phyloP scores from a whole-genome alignment of 2,888 invertebrate species.

The Drosophila setosimentum region DNA sequence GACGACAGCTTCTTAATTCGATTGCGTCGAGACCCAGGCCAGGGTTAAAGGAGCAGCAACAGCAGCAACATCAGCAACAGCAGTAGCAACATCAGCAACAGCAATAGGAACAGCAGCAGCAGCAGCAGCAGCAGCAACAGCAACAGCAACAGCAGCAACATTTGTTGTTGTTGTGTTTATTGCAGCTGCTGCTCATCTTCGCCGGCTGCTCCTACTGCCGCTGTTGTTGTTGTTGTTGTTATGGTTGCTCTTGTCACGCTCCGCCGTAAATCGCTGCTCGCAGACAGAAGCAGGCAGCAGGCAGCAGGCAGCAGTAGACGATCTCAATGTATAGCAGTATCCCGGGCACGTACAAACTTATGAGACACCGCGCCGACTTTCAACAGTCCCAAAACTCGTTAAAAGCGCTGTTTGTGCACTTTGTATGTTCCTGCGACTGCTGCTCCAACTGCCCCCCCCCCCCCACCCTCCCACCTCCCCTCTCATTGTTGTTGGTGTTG shows the following conservation, averaged over 20 bases:
- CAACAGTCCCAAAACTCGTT: slow-evolving; percentile 72
- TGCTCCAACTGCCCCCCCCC: not conserved
- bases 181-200: slow-evolving; percentile 10
- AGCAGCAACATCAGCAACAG: not conserved
- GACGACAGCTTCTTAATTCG: slow-evolving; percentile 44
- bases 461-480: not conserved
- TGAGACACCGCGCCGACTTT: slow-evolving; percentile 33
- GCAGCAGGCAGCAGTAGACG: slow-evolving; percentile 10
- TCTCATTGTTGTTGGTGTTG: no score
- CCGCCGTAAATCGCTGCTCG: slow-evolving; percentile 50
- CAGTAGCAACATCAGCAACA: not conserved
- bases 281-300: slow-evolving; percentile 4
- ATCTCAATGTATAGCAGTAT: slow-evolving; percentile 12
- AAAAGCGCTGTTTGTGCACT: slow-evolving; percentile 61
- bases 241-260: slow-evolving; percentile 41
- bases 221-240: not conserved
- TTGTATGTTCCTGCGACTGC: slow-evolving; percentile 12
- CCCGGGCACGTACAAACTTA: slow-evolving; percentile 65
- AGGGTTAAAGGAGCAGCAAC: slow-evolving; percentile 10
- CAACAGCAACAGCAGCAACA: not conserved
- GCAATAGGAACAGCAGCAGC: not conserved
- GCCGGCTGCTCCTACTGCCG: slow-evolving; percentile 9
- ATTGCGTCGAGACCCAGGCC: slow-evolving; percentile 29
- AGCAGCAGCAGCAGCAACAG: not conserved
- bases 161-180: slow-evolving; percentile 19